These are phyloP conservation scores for Amphipyra berbera DNA, from an alignment of 2,888 invertebrate genomes.

Conservation along the genomic window DNA sequence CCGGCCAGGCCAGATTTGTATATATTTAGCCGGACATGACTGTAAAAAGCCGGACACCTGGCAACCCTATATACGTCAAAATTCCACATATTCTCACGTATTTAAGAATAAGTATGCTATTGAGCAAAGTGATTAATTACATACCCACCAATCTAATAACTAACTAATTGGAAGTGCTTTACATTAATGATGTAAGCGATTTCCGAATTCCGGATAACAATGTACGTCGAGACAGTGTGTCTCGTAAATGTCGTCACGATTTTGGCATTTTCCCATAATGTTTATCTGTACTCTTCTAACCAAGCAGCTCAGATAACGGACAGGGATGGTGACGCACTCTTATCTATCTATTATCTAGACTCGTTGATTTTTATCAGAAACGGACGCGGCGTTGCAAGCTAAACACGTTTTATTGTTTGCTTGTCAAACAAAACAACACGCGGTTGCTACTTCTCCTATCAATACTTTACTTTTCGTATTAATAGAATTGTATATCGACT, in stretches of 20 bases:
- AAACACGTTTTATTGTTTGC: slow-evolving; percentile 13
- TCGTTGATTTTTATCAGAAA: slow-evolving; percentile 16
- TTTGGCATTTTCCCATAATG: slow-evolving; percentile 72
- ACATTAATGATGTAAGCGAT: slow-evolving; percentile 27
- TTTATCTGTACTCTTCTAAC: slow-evolving; percentile 44
- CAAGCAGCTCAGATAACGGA: slow-evolving; percentile 25
- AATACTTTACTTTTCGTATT: background rate
- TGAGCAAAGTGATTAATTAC: slow-evolving; percentile 2
- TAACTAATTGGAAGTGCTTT: slow-evolving; percentile 22
- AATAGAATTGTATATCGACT: too few relatives aligned
- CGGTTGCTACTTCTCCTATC: background rate
- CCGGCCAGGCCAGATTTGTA: too few relatives aligned
- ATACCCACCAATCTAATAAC: background rate
- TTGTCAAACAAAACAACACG: slow-evolving; percentile 6
- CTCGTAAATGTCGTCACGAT: slow-evolving; percentile 66
- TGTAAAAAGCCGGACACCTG: too few relatives aligned
- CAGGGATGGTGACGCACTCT: slow-evolving; percentile 23
- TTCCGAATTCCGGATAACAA: slow-evolving; percentile 43
- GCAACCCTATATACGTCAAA: too few relatives aligned
- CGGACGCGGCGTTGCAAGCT: slow-evolving; percentile 6
- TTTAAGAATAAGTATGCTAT: background rate
- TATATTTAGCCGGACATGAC: too few relatives aligned
- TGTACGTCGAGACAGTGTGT: slow-evolving; percentile 64
- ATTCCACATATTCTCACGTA: background rate
- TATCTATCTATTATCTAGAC: slow-evolving; percentile 18